Evolutionary conservation across 2,113 vertebrate species (phyloP), one percentile per base, ranked within the genome.

Genomic region (Ictidomys tridecemlineatus): DNA sequence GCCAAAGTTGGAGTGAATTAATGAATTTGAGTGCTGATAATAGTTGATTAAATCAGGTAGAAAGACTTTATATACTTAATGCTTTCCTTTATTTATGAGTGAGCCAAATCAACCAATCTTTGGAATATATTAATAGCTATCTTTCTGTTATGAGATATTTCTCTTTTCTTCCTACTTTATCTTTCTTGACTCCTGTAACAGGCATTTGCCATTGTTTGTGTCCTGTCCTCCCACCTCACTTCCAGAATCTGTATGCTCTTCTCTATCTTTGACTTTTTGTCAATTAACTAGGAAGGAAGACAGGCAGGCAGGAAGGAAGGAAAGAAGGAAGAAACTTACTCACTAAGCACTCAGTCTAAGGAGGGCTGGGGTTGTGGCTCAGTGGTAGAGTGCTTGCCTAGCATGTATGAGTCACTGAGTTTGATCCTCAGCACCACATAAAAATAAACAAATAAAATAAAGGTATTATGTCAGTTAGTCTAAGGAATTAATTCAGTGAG

Each of bases 101-200:
- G 24, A 78, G 13, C 8, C 83, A 87, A 91, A 88, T 77, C 82
- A 87, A 84, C 5, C 61, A 74, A 20, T 11, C 18, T 72, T 32
- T 94, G 65, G 45, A 94, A 78, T 48, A 73, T 48, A 88, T 84
- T 82, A 13, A 82, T 61, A 69, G 30, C 56, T 77, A 30, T 91
- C 20, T 80, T 58, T 58, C 67, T 88, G 39, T 86, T 86, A 45
- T 3, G 69, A 34, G 32, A 53, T 70, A 90, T 74, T 95, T 89
- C 14, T 76, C 28, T 80, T 79, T 76, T 53, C 32, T 12, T 79
- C 20, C 13, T 10, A 34, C 48, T 51, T 85, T 78, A 37, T 34
- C 58, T 85, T 87, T 84, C 73, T 90, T 73, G 42, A 78, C 37
- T 89, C 30, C 20, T 84, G 10, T 63, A 89, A 34, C 24, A 28